Conservation (phyloP, 2,888 invertebrate species). For the Pristionchus maxplancki region DNA sequence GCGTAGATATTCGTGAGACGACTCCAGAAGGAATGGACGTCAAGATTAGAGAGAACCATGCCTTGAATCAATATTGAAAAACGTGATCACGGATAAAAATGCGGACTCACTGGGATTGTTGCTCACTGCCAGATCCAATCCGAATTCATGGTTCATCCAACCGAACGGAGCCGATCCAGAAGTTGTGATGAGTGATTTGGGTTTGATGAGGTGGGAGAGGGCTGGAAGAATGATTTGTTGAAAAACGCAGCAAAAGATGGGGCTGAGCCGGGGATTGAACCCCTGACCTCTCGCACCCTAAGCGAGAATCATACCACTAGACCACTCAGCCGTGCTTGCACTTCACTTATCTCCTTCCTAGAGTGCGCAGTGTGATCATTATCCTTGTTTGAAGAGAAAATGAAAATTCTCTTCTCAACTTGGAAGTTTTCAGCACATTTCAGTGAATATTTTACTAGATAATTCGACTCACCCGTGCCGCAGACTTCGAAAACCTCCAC, state of each 20-base stretch:
- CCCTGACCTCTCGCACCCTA: constrained; percentile 75
- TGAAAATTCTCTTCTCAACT: neutral
- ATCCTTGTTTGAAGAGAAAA: neutral
- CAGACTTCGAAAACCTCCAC: constrained; percentile 3
- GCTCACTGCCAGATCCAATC: neutral
- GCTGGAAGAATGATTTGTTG: neutral
- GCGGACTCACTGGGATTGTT: constrained; percentile 26
- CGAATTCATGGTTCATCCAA: neutral
- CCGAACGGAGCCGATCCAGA: neutral
- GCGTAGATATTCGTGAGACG: constrained; percentile 32
- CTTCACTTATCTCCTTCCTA: neutral
- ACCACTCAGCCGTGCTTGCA: constrained; percentile 46
- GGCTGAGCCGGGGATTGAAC: constrained; percentile 69
- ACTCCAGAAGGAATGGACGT: constrained; percentile 35
- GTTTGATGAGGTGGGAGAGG: constrained; percentile 9
- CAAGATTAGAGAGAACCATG: neutral
- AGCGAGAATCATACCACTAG: constrained; percentile 75
- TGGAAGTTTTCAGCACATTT: too few relatives aligned
- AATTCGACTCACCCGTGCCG: neutral
- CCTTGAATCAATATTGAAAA: neutral
- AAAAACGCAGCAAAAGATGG: constrained; percentile 38
- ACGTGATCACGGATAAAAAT: too few relatives aligned
- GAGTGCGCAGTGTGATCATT: neutral
- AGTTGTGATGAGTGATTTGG: constrained; percentile 24
- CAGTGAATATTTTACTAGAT: too few relatives aligned